A percentile compares a stretch with the other conserved stretches of the same genome.
Conservation (phyloP, 2,888 invertebrate genomes). For the Pimpla rufipes region DNA sequence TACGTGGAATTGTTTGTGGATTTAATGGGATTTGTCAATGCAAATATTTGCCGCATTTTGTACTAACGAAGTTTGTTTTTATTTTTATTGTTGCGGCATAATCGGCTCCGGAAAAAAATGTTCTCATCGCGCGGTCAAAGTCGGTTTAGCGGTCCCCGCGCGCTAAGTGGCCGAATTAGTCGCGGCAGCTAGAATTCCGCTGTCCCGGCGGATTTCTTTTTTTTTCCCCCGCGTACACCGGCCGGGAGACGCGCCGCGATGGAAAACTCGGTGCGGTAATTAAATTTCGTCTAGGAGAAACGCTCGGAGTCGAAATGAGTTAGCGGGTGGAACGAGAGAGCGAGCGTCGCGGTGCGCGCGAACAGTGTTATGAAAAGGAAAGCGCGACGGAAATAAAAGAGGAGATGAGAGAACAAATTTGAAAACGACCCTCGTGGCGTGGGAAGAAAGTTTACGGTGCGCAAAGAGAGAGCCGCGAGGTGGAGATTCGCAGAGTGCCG, state of each 20-base stretch:
- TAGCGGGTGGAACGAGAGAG: constrained; percentile 57
- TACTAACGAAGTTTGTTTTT: too few species aligned
- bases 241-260: constrained; percentile 10
- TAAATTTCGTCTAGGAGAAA: constrained; percentile 59
- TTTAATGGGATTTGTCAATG: too few species aligned
- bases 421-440: constrained; percentile 46
- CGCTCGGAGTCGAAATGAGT: constrained; percentile 51
- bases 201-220: too few species aligned
- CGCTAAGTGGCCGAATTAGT: too few species aligned
- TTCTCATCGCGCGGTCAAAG: too few species aligned
- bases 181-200: too few species aligned
- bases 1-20: too few species aligned
- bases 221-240: too few species aligned
- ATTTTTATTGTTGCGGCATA: too few species aligned
- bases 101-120: too few species aligned
- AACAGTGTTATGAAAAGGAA: constrained; percentile 64
- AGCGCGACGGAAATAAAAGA: constrained; percentile 44
- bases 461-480: constrained; percentile 37
- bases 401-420: constrained; percentile 52
- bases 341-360: constrained; percentile 66
- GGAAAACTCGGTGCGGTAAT: constrained; percentile 59
- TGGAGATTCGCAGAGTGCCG: background rate
- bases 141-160: too few species aligned
- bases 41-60: too few species aligned
- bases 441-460: constrained; percentile 55